Evolutionary conservation across 2,113 vertebrate genomes (phyloP), one percentile per base, ranked within the genome.

Genomic region (Alethe diademata): DNA sequence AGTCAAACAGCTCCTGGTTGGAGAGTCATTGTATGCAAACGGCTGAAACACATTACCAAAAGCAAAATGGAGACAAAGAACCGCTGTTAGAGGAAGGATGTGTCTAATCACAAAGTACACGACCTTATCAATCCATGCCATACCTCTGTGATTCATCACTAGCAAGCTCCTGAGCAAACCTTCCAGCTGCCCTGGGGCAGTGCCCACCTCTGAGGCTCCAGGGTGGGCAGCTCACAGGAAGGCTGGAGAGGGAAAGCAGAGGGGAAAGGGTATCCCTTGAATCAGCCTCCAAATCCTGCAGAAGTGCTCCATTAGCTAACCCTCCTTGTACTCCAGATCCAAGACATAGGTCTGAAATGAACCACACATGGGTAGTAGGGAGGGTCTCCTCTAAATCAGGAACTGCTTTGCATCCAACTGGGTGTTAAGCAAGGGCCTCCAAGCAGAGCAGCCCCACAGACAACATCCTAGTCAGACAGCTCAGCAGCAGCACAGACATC

Each of bases 31-130:
- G 31, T 67, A 74, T 38, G 54, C 50, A 76, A 92, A 91, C 75
- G 35, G 62, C 42, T 0, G 8, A 92, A 78, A 93, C 71, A 82
- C 22, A 47, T 82, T 70, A 91, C 92, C 82, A 40, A 94, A 94
- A 88, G 72, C 78, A 76, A 93, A 96, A 97, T 8, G 67, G 90
- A 97, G 86, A 97, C 94, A 95, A 97, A 97, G 93, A 97, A 90
- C 89, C 0, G 72, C 91, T 91, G 90, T 94, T 94, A 80, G n/a
- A 89, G 78, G 75, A 76, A 96, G 96, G 96, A 97, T 96, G 96
- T 97, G 91, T 95, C 86, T 96, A 95, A 97, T 98, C 89, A 0
- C 83, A 94, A 96, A 96, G 95, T 95, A 96, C 95, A 95, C 88
- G 93, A 91, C 95, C 92, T 97, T 96, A 97, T 96, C 97, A 95